phyloP scores from a whole-genome alignment of 2,113 vertebrate species.

The Pterocles orientalis region DNA sequence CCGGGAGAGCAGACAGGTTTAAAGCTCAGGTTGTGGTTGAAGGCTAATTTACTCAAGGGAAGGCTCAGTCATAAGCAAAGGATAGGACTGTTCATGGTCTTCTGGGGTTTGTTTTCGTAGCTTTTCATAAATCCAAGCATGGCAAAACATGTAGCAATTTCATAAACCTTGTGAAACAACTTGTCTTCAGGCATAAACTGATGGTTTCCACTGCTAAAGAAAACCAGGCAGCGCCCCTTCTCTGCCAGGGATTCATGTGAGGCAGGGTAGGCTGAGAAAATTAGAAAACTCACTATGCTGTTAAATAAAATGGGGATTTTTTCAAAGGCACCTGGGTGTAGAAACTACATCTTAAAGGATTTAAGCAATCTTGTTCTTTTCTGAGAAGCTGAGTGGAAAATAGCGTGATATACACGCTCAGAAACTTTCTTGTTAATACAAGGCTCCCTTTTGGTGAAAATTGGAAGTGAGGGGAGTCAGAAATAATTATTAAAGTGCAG shows the following conservation, averaged over 20 bases:
- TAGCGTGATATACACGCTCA: neutral
- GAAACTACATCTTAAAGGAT: neutral
- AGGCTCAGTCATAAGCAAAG: neutral
- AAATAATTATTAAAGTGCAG: neutral
- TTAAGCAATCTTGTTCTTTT: neutral
- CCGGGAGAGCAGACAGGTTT: neutral
- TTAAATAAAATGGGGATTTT: neutral
- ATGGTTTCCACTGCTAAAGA: neutral
- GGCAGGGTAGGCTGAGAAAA: neutral
- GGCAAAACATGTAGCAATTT: rapidly evolving
- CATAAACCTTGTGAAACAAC: neutral
- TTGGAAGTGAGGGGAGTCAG: neutral
- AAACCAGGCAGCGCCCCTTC: too few species aligned
- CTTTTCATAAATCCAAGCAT: neutral
- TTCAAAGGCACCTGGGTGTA: neutral
- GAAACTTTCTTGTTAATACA: neutral
- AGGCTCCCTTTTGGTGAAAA: neutral
- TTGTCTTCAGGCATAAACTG: neutral
- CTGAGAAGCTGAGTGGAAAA: neutral
- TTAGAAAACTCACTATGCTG: neutral
- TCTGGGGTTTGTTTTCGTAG: neutral
- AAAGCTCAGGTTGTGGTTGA: neutral
- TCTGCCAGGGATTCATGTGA: neutral
- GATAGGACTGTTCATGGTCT: neutral
- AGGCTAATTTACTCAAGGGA: rapidly evolving